Base-by-base conservation (phyloP, 2,888 invertebrate genomes). In the Exephanes ischioxanthus region DNA sequence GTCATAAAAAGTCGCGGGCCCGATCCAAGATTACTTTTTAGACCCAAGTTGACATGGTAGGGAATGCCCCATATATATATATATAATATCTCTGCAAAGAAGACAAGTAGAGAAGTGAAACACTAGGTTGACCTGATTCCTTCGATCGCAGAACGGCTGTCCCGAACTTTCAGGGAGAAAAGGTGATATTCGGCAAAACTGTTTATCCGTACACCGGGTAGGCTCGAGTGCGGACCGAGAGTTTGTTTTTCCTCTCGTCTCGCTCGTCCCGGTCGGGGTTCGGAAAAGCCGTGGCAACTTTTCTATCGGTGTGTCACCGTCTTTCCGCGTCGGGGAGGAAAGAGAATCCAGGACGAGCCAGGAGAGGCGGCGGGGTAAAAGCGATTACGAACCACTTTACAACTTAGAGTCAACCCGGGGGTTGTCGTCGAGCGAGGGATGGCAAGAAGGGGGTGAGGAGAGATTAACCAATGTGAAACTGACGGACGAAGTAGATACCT, bases 301-400 rank as follows among this genome's bases (percentile, higher is more conserved):
- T 79, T 71, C 79, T 48, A 45, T 68, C 77, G 45, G 63, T 71
- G 37, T 37, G 48, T 48, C 37, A 71, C 71, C 22, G 63, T 79
- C 63, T 71, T 71, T 61, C 19, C 7, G 70, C 6, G 45, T 14
- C 3, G 61, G 45, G 55, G 48, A 68, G 58, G 58, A 58, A 41
- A 45, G 58, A 61, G 70, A 70, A 61, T 70, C 58, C 61, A 9
- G 26, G 63, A n/a, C 37, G 41, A 11, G 68, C 14, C 30, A 11
- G 41, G n/a, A 19, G 51, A 26, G 22, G n/a, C 22, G 51, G 51
- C 26, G 45, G 16, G 48, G 70, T 61, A 79, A 79, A 79, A 79
- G 70, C 78, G 79, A 71, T 79, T 79, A 71, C 79, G 71, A 79
- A 71, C 71, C 79, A 79, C 71, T 79, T 79, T 63, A 71, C 79